These are phyloP conservation scores for Callosobruchus maculatus DNA, from an alignment of 2,888 invertebrate genomes.

Conservation along the genomic window DNA sequence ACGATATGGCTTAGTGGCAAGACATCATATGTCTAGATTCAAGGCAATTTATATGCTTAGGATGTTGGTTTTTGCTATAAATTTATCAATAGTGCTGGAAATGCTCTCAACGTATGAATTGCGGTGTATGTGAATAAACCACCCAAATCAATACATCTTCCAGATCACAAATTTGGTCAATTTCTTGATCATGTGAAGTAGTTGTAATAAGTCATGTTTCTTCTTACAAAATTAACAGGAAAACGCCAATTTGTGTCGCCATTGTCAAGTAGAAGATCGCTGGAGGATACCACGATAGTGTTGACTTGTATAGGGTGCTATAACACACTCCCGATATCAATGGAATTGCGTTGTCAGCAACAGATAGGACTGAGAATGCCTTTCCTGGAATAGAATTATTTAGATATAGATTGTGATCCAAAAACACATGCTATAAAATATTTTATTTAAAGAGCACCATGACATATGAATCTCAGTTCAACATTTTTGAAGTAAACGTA, in stretches of 20 bases:
- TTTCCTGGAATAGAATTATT: constrained; percentile 56
- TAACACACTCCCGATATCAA: constrained; percentile 71
- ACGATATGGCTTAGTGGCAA: too few relatives aligned
- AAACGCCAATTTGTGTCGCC: constrained; percentile 63
- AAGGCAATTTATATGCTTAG: too few relatives aligned
- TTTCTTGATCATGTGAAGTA: too few relatives aligned
- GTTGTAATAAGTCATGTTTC: neutral
- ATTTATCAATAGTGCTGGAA: too few relatives aligned
- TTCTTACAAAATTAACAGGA: constrained; percentile 65
- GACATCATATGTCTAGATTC: too few relatives aligned
- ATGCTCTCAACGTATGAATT: too few relatives aligned
- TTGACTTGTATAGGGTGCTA: constrained; percentile 68
- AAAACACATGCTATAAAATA: neutral
- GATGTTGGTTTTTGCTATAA: too few relatives aligned
- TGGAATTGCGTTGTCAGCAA: constrained; percentile 77
- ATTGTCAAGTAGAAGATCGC: constrained; percentile 73
- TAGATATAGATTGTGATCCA: neutral
- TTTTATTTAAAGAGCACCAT: neutral
- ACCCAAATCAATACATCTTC: too few relatives aligned
- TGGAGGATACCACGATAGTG: constrained; percentile 56
- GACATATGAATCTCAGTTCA: too few relatives aligned
- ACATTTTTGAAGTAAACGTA: too few relatives aligned
- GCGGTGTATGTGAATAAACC: too few relatives aligned
- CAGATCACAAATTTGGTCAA: too few relatives aligned
- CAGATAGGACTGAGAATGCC: constrained; percentile 71